Conservation (phyloP, 1,140 invertebrate genomes). For the Lepidurus packardi region DNA sequence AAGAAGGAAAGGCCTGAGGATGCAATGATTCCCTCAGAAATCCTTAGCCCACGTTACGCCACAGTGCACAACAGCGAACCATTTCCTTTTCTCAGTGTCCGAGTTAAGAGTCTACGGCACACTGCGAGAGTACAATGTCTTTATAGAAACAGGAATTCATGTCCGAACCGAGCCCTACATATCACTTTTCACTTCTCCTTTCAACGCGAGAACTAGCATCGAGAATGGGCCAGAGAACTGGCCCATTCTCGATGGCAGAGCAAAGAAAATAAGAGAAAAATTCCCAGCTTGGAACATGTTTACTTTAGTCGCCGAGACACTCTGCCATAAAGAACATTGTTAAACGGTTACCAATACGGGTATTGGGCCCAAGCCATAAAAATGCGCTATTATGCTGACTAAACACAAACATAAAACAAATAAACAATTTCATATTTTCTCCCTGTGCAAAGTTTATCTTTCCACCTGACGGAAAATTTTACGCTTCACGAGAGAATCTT, state of each 20-base stretch:
- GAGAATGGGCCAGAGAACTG: no score
- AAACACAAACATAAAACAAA: not conserved
- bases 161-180: not conserved
- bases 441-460: not conserved
- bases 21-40: not conserved
- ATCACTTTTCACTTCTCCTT: slow-evolving; percentile 14
- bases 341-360: not conserved
- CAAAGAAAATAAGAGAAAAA: not conserved
- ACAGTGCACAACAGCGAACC: slow-evolving; percentile 4
- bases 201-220: not conserved
- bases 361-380: not conserved
- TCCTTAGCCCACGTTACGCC: not conserved
- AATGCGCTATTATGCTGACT: not conserved
- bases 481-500: not conserved
- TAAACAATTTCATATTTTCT: not conserved
- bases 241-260: not conserved
- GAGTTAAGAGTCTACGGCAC: not conserved
- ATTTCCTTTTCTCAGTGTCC: not conserved
- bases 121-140: not conserved
- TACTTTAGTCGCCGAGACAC: not conserved
- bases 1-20: not conserved
- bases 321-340: not conserved
- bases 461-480: slow-evolving; percentile 15
- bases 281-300: not conserved
- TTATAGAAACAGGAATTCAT: not conserved